Conservation (phyloP, 2,113 vertebrate genomes). For the Neoarius graeffei region DNA sequence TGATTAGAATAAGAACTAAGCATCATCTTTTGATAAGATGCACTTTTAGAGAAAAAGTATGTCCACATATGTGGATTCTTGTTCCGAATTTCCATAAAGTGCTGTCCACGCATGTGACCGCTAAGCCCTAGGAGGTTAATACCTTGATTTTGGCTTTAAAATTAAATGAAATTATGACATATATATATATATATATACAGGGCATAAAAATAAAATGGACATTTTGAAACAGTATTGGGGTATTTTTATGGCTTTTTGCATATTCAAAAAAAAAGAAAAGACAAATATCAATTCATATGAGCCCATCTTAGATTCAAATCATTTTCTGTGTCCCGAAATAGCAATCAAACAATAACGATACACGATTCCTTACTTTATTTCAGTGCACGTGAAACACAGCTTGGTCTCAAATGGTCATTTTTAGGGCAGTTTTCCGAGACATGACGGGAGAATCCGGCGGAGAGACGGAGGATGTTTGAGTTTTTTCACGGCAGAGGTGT, state of each 20-base stretch:
- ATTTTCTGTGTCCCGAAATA: not conserved
- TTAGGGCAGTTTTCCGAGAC: constrained; percentile 11
- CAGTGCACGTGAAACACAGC: not conserved
- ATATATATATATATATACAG: not conserved
- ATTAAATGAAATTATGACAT: not conserved
- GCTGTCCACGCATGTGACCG: too few relatives aligned
- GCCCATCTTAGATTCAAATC: not conserved
- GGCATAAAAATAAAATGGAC: not conserved
- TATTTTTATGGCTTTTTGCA: not conserved
- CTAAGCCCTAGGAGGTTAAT: too few relatives aligned
- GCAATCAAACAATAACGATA: not conserved
- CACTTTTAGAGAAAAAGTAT: too few relatives aligned
- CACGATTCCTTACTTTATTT: not conserved
- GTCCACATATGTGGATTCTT: too few relatives aligned
- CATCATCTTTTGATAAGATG: too few relatives aligned
- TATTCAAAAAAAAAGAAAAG: too few relatives aligned
- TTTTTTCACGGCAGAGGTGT: constrained; percentile 18
- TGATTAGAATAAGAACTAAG: too few relatives aligned
- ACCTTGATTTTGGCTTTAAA: not conserved
- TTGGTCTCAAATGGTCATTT: constrained; percentile 8
- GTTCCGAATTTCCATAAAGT: too few relatives aligned
- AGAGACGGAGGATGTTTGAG: not conserved
- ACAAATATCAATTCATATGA: not conserved
- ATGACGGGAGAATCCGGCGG: not conserved
- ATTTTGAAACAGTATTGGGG: not conserved